phyloP scores from a whole-genome alignment of 2,113 vertebrate species.

The Gopherus evgoodei region DNA sequence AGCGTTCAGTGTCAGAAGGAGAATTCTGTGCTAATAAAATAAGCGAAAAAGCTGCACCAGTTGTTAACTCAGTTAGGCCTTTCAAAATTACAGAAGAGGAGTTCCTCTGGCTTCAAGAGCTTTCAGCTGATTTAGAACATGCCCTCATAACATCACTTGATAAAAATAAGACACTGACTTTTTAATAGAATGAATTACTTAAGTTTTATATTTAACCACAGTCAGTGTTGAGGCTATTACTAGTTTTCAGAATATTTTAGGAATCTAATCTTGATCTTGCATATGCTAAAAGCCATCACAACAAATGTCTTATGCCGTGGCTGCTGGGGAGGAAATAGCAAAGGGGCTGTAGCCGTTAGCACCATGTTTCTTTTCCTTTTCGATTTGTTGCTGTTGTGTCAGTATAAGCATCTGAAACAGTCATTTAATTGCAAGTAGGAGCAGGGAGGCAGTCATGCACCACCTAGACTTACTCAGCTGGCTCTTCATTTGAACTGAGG shows the following conservation, averaged over 20 bases:
- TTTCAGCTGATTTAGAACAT: conserved; percentile 71
- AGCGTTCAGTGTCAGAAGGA: conserved; percentile 12
- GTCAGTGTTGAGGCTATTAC: conserved; percentile 75
- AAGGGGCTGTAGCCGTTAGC: neutral
- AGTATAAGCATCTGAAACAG: neutral
- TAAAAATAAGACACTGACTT: conserved; percentile 80
- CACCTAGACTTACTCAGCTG: neutral
- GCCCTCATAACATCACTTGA: conserved; percentile 76
- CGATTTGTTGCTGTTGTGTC: neutral
- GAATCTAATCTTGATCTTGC: conserved; percentile 72
- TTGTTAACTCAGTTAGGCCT: conserved; percentile 62
- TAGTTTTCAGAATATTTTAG: conserved; percentile 81
- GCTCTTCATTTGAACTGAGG: neutral
- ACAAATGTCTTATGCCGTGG: neutral
- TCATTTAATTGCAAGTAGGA: neutral
- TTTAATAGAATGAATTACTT: conserved; percentile 84
- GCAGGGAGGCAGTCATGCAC: neutral
- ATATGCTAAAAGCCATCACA: conserved; percentile 76
- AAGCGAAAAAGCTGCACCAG: conserved; percentile 58
- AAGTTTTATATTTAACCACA: conserved; percentile 81
- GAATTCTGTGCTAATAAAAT: conserved; percentile 51
- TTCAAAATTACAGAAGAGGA: conserved; percentile 48
- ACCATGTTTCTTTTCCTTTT: neutral
- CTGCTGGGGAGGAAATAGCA: neutral
- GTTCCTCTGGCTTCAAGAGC: conserved; percentile 58